Conservation (phyloP, 2,113 vertebrate species). For the Colius striatus region DNA sequence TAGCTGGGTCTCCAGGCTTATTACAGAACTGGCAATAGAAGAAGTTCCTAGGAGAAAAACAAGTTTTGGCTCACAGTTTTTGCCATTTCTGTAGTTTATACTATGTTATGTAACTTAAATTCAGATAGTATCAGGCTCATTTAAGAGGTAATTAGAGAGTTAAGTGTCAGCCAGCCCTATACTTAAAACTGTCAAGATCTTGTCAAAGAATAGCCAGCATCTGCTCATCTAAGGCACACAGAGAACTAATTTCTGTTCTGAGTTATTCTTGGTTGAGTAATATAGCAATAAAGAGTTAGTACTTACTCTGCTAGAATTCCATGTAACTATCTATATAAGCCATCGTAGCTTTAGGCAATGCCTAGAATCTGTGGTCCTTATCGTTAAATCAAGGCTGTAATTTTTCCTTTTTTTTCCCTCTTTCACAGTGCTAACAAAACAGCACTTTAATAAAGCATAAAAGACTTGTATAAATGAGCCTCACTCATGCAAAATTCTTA, state of each 20-base stretch:
- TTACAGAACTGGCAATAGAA: neutral
- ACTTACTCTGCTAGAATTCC: neutral
- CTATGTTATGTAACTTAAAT: neutral
- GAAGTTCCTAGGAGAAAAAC: neutral
- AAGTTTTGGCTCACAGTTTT: neutral
- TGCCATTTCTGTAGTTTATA: neutral
- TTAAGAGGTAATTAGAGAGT: neutral
- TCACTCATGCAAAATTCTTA: neutral
- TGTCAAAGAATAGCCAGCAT: neutral
- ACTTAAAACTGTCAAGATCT: neutral
- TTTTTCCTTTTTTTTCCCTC: neutral
- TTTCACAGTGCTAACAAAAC: neutral
- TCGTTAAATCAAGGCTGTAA: conserved; percentile 18
- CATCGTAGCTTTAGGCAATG: conserved; percentile 40
- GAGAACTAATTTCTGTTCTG: neutral
- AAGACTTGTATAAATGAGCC: neutral
- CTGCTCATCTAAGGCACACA: neutral
- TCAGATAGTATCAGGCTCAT: neutral
- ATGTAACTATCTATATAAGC: conserved; percentile 40
- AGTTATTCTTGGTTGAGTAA: neutral
- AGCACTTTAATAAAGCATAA: neutral
- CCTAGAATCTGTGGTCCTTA: neutral
- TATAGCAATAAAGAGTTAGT: neutral
- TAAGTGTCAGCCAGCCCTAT: neutral
- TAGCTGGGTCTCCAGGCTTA: neutral